A percentile compares a stretch with the other conserved stretches of the same genome.
Evolutionary conservation across 2,113 vertebrate species (phyloP).

Genomic region (Nyctereutes procyonoides): DNA sequence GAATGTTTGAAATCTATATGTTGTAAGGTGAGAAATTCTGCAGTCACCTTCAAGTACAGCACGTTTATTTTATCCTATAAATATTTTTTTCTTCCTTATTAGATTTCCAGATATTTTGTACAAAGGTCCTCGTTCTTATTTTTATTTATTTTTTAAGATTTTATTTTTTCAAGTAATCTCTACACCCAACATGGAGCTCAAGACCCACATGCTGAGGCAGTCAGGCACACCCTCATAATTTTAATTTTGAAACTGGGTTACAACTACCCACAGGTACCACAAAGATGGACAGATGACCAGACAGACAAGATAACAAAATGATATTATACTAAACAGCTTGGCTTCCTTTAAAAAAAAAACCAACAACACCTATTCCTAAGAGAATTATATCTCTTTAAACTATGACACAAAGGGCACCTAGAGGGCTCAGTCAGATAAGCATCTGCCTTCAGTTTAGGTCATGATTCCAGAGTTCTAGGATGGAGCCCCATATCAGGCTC

Average conservation of each 20-base stretch:
- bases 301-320: neutral
- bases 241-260: conserved; percentile 45
- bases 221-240: neutral
- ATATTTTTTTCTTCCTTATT: neutral
- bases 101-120: conserved; percentile 32
- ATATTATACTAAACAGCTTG: neutral
- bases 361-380: neutral
- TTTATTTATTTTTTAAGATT: neutral
- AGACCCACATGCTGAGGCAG: neutral
- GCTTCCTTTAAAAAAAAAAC: neutral
- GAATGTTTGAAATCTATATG: conserved; percentile 17
- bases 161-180: neutral
- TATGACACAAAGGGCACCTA: neutral
- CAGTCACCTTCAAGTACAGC: neutral
- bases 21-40: neutral
- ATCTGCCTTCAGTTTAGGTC: too few relatives aligned
- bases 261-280: neutral
- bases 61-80: conserved; percentile 35
- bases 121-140: conserved; percentile 9
- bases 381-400: conserved; percentile 29
- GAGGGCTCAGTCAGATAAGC: too few relatives aligned
- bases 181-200: neutral
- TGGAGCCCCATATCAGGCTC: too few relatives aligned
- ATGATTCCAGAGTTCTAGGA: too few relatives aligned
- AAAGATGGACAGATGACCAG: conserved; percentile 34